phyloP scores from a whole-genome alignment of 1,140 invertebrate species.

The Neodiprion virginianus region DNA sequence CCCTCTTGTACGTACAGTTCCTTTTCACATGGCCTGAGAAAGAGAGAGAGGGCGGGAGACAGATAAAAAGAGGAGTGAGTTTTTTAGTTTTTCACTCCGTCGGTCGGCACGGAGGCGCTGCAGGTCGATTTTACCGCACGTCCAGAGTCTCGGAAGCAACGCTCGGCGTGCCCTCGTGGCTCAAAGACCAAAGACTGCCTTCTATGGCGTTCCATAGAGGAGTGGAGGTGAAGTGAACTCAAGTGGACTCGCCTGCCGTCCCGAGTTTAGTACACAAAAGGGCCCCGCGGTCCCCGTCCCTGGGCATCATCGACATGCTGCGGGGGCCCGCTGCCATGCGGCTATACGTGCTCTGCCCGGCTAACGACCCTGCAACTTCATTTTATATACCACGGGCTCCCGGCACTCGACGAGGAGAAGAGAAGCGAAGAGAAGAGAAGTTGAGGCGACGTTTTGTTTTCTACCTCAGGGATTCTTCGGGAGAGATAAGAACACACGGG shows the following conservation, averaged over 20 bases:
- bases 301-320: slow-evolving; percentile 4
- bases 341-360: not conserved
- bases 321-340: not conserved
- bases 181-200: not conserved
- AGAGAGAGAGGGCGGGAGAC: too few species aligned
- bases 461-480: too few species aligned
- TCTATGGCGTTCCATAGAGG: not conserved
- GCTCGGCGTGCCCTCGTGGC: not conserved
- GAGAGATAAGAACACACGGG: too few species aligned
- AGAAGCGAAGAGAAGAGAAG: too few species aligned
- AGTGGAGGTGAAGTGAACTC: slow-evolving; percentile 17
- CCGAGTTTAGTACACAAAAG: not conserved
- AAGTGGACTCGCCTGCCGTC: not conserved
- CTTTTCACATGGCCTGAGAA: not conserved
- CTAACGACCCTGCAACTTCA: not conserved
- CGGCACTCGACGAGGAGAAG: too few species aligned
- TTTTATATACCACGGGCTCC: too few species aligned
- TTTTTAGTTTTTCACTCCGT: too few species aligned
- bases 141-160: too few species aligned
- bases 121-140: too few species aligned
- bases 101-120: too few species aligned
- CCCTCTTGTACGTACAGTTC: not conserved
- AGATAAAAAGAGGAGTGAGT: too few species aligned
- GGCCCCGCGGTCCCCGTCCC: not conserved
- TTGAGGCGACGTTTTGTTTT: too few species aligned